Evolutionary conservation across 1,140 invertebrate genomes (phyloP), one percentile per base, ranked within the genome.

Genomic region (Tribolium madens): DNA sequence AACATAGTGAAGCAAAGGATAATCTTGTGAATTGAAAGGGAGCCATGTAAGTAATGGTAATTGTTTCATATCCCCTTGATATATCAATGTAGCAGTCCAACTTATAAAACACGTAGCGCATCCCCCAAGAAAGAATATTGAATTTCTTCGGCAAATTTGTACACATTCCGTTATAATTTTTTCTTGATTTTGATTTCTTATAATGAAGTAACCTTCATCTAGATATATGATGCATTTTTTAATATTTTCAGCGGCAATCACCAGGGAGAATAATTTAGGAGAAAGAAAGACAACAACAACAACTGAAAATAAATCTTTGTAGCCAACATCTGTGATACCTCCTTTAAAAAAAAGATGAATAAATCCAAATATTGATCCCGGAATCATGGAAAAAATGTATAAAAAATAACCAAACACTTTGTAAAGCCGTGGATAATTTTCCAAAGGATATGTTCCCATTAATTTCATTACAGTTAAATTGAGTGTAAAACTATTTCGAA

Each of bases 401-500:
- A 71, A 18, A 10, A 14, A 13, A 13, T 31, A 36, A 13, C 31
- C 75, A 36, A 52, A 76, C 4, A 71, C 10, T 13, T 26, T 52
- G 18, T 36, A 71, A 36, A n/a, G 21, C 18, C 42, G 13, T 9
- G 14, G 18, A 48, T 26, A 52, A 9, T 5, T 50, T n/a, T 76
- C 47, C n/a, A 33, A 26, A 2, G 75, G 75, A 33, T 76, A 76
- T 10, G 71, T 14, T 6, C 75, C 75, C 2, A 71, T n/a, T 13
- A 71, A 1, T 50, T 52, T 76, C 75, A 76, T 50, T 7, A 50
- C 2, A 7, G 10, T 50, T 50, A 50, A 1, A 15, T 50, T 50
- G 12, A 50, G 48, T 14, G 10, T 15, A 7, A 50, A 50, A 50
- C 48, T 50, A 7, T 14, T 14, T 50, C 6, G 6, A 50, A 50